Conservation (phyloP, 2,113 vertebrate species). For the Trogon melanurus region DNA sequence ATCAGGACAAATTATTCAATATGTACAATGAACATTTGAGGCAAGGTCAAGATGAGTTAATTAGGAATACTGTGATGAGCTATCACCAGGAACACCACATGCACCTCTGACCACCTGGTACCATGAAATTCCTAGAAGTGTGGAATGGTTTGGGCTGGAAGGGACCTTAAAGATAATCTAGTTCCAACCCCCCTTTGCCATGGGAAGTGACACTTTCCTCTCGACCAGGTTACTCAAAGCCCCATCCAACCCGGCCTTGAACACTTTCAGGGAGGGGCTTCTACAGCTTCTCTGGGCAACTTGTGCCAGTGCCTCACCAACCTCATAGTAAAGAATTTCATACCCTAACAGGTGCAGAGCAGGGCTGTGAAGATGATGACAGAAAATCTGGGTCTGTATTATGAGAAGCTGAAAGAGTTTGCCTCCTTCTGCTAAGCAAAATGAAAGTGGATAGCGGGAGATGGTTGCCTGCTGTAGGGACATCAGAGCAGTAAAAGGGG, state of each 20-base stretch:
- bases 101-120: neutral
- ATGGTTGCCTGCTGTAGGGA: neutral
- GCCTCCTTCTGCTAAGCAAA: neutral
- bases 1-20: neutral
- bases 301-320: no score
- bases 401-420: neutral
- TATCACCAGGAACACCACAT: rapidly evolving
- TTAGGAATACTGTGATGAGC: neutral
- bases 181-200: no score
- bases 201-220: no score
- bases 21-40: neutral
- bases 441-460: neutral
- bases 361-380: neutral
- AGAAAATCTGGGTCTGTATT: neutral
- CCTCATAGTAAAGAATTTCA: neutral
- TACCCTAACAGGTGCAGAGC: neutral
- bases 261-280: no score
- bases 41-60: neutral
- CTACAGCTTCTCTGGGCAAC: no score
- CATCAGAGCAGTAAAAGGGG: neutral
- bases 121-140: neutral
- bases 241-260: no score
- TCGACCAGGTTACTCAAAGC: no score
- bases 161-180: no score
- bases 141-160: no score